Evolutionary conservation across 2,888 invertebrate species (phyloP).

Genomic region (Protodeltote pygarga): DNA sequence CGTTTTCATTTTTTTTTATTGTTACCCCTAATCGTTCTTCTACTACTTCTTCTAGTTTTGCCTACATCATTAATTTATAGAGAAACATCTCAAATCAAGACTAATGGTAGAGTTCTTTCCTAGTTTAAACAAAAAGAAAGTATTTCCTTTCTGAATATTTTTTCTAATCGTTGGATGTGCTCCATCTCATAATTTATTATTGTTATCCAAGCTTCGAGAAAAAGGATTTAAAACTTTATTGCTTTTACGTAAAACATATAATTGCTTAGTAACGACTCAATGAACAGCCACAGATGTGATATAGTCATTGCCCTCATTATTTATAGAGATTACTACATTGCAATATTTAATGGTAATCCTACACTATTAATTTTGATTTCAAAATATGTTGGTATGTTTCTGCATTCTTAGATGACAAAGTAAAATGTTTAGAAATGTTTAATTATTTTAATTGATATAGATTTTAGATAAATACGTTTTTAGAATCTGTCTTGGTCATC

Average conservation of each 20-base stretch:
- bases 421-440: background rate
- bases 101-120: conserved; percentile 15
- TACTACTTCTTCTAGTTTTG: too few relatives aligned
- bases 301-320: conserved; percentile 49
- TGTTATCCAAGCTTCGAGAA: conserved; percentile 4
- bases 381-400: background rate
- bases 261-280: conserved; percentile 19
- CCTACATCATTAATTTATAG: conserved; percentile 22
- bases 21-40: too few relatives aligned
- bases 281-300: conserved; percentile 26
- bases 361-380: conserved; percentile 16
- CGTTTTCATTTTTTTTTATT: too few relatives aligned
- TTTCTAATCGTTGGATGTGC: conserved; percentile 15
- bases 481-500: too few relatives aligned
- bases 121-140: conserved; percentile 22
- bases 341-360: conserved; percentile 30
- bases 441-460: too few relatives aligned
- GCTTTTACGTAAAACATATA: conserved; percentile 15
- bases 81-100: conserved; percentile 29
- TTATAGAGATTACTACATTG: conserved; percentile 33
- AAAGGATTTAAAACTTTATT: conserved; percentile 28
- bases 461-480: too few relatives aligned
- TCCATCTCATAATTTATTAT: conserved; percentile 10
- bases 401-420: background rate
- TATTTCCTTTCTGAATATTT: conserved; percentile 7